Percentiles rank a stretch among this genome's conserved stretches.
phyloP scores from a whole-genome alignment of 2,113 vertebrate genomes.

The Crotalus viridis region DNA sequence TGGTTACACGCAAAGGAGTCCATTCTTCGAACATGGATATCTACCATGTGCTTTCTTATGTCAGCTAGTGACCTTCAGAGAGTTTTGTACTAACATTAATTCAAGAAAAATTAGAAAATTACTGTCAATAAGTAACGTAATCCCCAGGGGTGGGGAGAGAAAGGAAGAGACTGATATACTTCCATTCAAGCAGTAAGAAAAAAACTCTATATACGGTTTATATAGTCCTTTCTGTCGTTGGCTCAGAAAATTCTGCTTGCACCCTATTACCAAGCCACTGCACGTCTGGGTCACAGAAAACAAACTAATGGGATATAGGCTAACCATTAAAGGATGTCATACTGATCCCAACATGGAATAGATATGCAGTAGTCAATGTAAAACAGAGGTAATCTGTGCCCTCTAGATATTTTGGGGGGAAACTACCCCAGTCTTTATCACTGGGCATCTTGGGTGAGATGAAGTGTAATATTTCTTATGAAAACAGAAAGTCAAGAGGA shows the following conservation, averaged over 20 bases:
- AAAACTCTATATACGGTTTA: not conserved
- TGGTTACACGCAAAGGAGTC: not conserved
- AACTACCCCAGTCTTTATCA: not conserved
- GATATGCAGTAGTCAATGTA: not conserved
- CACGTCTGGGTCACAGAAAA: not conserved
- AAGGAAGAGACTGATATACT: not conserved
- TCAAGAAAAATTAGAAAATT: not conserved
- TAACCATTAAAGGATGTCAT: not conserved
- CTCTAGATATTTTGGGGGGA: not conserved
- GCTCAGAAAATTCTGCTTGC: not conserved
- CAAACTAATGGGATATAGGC: not conserved
- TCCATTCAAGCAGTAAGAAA: not conserved
- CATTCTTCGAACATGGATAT: not conserved
- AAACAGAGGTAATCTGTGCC: not conserved
- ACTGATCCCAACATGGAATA: too few species aligned
- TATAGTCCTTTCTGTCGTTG: not conserved
- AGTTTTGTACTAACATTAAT: not conserved
- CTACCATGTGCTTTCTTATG: not conserved
- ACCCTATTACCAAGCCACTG: not conserved
- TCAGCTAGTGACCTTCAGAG: not conserved
- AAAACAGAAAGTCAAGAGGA: not conserved
- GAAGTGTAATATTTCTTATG: not conserved
- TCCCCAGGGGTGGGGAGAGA: not conserved
- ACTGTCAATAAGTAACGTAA: not conserved
- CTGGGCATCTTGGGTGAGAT: not conserved